Base-by-base conservation (phyloP, 2,797 vertebrate species). In the Thripadectes ignobilis region DNA sequence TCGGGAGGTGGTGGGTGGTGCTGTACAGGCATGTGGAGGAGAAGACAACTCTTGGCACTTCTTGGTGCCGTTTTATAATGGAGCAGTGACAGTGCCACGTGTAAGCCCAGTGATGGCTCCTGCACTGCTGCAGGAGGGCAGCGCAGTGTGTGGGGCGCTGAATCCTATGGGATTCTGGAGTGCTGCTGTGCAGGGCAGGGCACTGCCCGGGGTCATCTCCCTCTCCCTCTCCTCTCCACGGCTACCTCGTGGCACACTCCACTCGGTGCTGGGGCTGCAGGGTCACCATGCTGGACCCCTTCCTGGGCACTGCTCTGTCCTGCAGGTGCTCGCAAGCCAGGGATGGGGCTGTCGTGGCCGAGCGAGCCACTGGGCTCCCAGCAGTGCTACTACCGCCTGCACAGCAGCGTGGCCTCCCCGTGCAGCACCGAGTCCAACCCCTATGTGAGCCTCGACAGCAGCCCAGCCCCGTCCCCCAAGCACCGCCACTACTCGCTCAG, bases 361-460 rank as follows among this genome's bases (percentile, higher is more conserved):
- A 91, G 96, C 2, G 99, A 99, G 74, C 98, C 97, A 3, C 98
- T 98, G 54, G 97, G 98, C 10, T 97, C 98, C 18, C 98, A 98
- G 23, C 98, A 98, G 58, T 99, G 98, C 85, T 99, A 99, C 81
- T 99, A 98, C 69, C 98, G 98, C 4, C 95, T 98, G n/a, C 97
- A 97, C 14, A 97, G 97, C 77, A 98, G 97, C 45, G 97, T 98
- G 88, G 98, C 98, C 5, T 99, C 98, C 41, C 99, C 99, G 36
- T 98, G 98, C 98, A 99, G 99, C 87, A 98, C 98, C 3, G 99
- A 99, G 67, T 99, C 99, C 79, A 99, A 99, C 97, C 99, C 99
- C 4, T 99, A 99, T 6, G 98, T 99, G 85, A 99, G 99, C 98
- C 98, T 99, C 83, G 99, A 99, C 97, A 99, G 99, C 97, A 99